Base-by-base conservation (phyloP, 2,888 invertebrate species). In the Ormyrus rosae region DNA sequence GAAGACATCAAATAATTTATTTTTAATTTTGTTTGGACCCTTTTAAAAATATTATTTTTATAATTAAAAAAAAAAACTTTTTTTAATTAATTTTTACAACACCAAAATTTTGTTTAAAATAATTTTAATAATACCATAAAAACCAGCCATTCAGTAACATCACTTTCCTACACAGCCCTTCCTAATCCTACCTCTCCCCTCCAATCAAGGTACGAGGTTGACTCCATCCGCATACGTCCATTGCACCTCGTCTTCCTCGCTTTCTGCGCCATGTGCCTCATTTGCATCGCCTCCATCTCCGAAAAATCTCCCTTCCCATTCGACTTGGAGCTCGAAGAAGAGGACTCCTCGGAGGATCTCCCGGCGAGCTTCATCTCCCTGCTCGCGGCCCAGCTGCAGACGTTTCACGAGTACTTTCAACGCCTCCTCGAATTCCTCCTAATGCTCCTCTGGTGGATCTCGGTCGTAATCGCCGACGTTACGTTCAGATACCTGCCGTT, bases 171-270 rank as follows among this genome's bases (percentile, higher is more conserved):
- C 34, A 34, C 34, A 0, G 34, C 4, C 4, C 34, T 34, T 34
- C 34, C 34, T 34, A 34, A 34, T 34, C 2, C 34, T 34, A 34
- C 34, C 34, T 64, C 19, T 10, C 53, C n/a, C 34, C 34, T 13
- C 70, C 70, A 69, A n/a, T 10, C 69, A 48, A 45, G 51, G 56
- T 61, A 45, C 10, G 61, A 64, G 10, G n/a, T 1, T 10, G 68
- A 73, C 19, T 34, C 73, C 13, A 53, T 74, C 45, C 63, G 45
- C 34, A 10, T 81, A 13, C 46, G 48, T 53, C 45, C 0, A 10
- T 51, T 46, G 45, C 78, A 76, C 13, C 11, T 72, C 19, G 72
- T 46, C 9, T 76, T 81, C 60, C 68, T 81, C 48, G 48, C 55
- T 2, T n/a, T 6, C n/a, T 76, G 78, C 50, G 76, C 72, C 11